Percentiles rank a stretch among this genome's conserved stretches.
These are phyloP conservation scores for Rhabdophis nuchalis DNA, from an alignment of 2,797 vertebrate species.

Conservation along the genomic window DNA sequence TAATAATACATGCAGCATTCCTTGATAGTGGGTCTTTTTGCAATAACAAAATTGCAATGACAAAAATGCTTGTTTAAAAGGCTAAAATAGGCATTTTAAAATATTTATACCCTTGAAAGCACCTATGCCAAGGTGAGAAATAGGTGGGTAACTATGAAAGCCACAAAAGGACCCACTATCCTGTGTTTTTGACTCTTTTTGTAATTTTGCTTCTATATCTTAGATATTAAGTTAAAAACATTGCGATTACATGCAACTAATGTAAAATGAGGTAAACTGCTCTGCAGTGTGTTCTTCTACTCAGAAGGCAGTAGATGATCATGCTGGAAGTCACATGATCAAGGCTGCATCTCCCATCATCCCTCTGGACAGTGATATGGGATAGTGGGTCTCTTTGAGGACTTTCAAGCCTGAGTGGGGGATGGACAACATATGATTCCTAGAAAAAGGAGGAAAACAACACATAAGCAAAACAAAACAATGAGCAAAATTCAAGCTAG, in stretches of 20 bases:
- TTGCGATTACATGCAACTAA: constrained; percentile 80
- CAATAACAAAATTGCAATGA: constrained; percentile 77
- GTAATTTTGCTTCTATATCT: constrained; percentile 72
- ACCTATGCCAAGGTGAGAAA: constrained; percentile 72
- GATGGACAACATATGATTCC: constrained; percentile 99
- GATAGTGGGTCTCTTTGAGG: constrained; percentile 99
- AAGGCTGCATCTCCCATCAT: constrained; percentile 92
- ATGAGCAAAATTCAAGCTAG: constrained; percentile 83
- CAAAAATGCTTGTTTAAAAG: constrained; percentile 67
- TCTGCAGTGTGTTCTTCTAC: constrained; percentile 89
- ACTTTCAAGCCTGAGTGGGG: constrained; percentile 99
- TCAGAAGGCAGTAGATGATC: constrained; percentile 96
- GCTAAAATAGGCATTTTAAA: constrained; percentile 70
- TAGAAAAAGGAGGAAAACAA: constrained; percentile 99
- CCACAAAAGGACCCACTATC: constrained; percentile 99
- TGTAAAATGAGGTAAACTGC: constrained; percentile 87
- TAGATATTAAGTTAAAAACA: constrained; percentile 70
- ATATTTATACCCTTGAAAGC: constrained; percentile 69
- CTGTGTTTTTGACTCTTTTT: constrained; percentile 72
- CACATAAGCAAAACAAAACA: constrained; percentile 96
- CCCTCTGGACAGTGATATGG: constrained; percentile 95
- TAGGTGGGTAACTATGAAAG: constrained; percentile 85
- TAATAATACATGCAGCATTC: constrained; percentile 83
- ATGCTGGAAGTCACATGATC: constrained; percentile 95
- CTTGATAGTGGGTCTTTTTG: constrained; percentile 89